Percentiles rank a stretch among this genome's conserved stretches.
These are phyloP conservation scores for Schizopygopsis malacanthus DNA, from an alignment of 2,797 vertebrate species.

Conservation along the genomic window DNA sequence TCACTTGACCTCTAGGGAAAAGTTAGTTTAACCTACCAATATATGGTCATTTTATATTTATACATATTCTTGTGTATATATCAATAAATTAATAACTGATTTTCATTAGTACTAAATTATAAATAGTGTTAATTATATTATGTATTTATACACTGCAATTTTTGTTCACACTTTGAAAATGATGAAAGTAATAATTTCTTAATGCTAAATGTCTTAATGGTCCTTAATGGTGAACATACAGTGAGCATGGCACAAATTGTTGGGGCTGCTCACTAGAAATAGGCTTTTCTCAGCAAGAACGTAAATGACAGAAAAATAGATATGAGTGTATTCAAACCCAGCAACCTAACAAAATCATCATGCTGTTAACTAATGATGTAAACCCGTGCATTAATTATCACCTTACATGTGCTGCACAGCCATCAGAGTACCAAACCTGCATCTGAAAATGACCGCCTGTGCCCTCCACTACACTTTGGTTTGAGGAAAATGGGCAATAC, in stretches of 20 bases:
- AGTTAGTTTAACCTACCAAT: neutral
- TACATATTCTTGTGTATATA: neutral
- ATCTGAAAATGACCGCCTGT: neutral
- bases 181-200: neutral
- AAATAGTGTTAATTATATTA: neutral
- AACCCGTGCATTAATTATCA: constrained; percentile 32
- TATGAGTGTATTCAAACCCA: neutral
- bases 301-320: neutral
- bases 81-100: neutral
- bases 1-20: neutral
- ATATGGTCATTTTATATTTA: no score
- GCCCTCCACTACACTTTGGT: constrained; percentile 43
- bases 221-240: neutral
- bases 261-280: neutral
- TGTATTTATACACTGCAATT: neutral
- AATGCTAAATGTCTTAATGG: neutral
- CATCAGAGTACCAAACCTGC: constrained; percentile 1
- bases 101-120: neutral
- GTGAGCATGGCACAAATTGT: neutral
- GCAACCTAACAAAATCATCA: neutral
- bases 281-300: neutral
- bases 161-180: neutral
- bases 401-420: neutral
- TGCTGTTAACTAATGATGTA: constrained; percentile 4
- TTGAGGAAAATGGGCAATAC: constrained; percentile 31